A percentile compares a stretch with the other conserved stretches of the same genome.
phyloP scores from a whole-genome alignment of 2,113 vertebrate genomes.

The Corythornis vintsioides region DNA sequence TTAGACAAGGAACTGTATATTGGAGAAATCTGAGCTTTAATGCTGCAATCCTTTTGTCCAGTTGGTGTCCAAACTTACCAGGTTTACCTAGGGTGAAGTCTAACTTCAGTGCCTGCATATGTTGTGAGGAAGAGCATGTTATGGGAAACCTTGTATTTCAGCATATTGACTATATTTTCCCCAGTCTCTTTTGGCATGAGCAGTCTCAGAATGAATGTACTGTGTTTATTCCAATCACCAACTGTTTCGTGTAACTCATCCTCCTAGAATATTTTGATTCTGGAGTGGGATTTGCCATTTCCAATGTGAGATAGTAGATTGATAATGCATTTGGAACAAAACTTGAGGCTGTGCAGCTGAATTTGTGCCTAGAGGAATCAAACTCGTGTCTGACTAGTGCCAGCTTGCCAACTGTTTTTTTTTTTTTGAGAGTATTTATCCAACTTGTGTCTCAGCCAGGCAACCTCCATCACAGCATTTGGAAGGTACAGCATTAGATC shows the following conservation, averaged over 20 bases:
- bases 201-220: background rate
- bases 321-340: background rate
- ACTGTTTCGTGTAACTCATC: background rate
- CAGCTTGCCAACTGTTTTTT: background rate
- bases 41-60: background rate
- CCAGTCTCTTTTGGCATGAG: background rate
- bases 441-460: background rate
- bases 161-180: background rate
- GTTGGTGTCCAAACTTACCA: background rate
- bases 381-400: background rate
- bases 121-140: background rate
- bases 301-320: background rate
- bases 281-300: background rate
- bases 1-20: background rate
- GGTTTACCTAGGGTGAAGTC: background rate
- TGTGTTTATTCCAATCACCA: background rate
- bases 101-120: background rate
- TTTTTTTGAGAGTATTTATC: background rate
- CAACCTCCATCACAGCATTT: background rate
- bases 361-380: background rate
- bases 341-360: background rate
- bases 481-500: background rate
- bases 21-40: background rate
- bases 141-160: background rate
- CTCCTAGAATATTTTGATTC: background rate